Percentiles rank a stretch among this genome's conserved stretches.
phyloP scores from a whole-genome alignment of 1,140 invertebrate species.

The Brachionus calyciflorus region DNA sequence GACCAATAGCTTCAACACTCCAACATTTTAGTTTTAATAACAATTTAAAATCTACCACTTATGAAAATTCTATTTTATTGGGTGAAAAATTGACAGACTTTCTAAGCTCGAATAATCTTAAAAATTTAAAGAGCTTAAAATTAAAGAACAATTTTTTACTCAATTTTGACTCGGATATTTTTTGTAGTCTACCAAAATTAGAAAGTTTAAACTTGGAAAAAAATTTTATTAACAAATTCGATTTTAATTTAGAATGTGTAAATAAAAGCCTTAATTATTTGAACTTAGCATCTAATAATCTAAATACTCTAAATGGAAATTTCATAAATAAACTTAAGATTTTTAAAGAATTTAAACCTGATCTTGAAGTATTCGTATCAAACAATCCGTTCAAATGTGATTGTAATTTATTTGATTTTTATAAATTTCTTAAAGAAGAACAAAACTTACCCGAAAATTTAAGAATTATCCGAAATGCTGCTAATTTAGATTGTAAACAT shows the following conservation, averaged over 20 bases:
- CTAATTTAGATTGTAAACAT: background rate
- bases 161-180: background rate
- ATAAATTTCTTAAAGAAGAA: slow-evolving; percentile 4
- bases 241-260: background rate
- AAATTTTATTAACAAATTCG: background rate
- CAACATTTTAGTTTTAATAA: background rate
- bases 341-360: background rate
- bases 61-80: background rate
- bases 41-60: background rate
- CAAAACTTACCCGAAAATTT: too few species aligned
- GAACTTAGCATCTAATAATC: background rate
- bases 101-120: background rate
- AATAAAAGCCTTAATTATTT: background rate
- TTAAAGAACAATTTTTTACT: background rate
- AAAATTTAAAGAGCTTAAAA: background rate
- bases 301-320: background rate
- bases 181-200: background rate
- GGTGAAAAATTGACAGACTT: background rate
- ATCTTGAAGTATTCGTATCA: background rate
- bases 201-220: background rate
- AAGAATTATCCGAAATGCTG: background rate
- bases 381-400: background rate
- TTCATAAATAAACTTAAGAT: background rate
- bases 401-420: slow-evolving; percentile 17
- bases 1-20: background rate